Evolutionary conservation across 2,888 invertebrate genomes (phyloP).

Genomic region (Melanophora roralis): DNA sequence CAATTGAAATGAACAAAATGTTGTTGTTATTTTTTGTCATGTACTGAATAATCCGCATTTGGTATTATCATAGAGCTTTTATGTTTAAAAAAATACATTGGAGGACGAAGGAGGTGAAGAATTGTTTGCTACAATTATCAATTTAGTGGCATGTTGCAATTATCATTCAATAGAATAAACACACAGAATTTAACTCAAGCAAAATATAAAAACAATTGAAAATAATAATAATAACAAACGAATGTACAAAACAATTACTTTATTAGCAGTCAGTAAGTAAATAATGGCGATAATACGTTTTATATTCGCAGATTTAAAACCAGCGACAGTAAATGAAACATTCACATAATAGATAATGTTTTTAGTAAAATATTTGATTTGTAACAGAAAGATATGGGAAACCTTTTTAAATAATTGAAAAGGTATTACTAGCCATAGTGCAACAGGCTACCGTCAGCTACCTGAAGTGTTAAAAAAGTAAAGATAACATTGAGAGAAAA

Average conservation of each 20-base stretch:
- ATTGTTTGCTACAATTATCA: conserved; percentile 35
- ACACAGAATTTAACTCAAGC: not conserved
- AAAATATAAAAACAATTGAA: conserved; percentile 13
- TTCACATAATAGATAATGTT: no score
- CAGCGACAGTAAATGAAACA: no score
- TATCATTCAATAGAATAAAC: not conserved
- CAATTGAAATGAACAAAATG: not conserved
- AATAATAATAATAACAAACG: conserved; percentile 44
- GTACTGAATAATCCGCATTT: not conserved
- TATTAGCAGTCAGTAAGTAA: conserved; percentile 38
- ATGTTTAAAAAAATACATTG: not conserved
- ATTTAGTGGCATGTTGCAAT: conserved; percentile 50
- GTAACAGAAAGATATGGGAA: no score
- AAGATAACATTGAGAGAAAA: no score
- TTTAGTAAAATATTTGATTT: no score
- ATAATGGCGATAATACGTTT: conserved; percentile 18
- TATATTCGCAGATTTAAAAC: not conserved
- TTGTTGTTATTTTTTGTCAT: not conserved
- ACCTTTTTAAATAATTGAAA: no score
- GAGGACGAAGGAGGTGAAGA: not conserved
- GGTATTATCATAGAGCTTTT: not conserved
- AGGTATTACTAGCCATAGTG: no score
- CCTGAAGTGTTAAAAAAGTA: no score
- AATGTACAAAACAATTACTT: conserved; percentile 30
- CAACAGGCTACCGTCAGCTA: no score